Evolutionary conservation across 2,797 vertebrate species (phyloP).

Genomic region (Alectoris magna): DNA sequence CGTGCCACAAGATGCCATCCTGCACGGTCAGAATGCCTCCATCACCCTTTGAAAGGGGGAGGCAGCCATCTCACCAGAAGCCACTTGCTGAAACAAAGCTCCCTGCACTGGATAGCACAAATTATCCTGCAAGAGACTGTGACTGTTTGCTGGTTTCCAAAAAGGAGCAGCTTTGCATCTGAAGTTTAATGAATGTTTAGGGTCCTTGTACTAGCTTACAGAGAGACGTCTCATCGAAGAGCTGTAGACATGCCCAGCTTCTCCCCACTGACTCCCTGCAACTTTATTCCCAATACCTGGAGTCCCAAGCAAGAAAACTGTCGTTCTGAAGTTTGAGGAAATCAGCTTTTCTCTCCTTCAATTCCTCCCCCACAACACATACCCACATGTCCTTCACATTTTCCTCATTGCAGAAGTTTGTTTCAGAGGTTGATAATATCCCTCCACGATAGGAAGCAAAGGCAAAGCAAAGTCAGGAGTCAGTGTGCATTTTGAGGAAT

Average conservation of each 20-base stretch:
- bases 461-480: neutral
- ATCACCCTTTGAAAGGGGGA: accelerated
- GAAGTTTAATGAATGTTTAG: neutral
- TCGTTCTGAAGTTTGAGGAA: neutral
- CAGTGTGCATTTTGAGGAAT: neutral
- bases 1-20: neutral
- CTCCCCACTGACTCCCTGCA: neutral
- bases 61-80: neutral
- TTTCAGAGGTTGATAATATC: neutral
- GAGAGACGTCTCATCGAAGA: neutral
- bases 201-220: neutral
- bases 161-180: neutral
- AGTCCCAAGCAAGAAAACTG: neutral
- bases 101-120: neutral
- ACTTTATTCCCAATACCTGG: neutral
- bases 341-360: neutral
- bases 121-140: neutral
- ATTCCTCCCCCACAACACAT: neutral
- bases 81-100: neutral
- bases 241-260: neutral
- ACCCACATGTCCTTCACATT: neutral
- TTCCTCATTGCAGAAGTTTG: neutral
- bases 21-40: neutral
- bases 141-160: neutral
- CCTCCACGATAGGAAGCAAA: neutral